Evolutionary conservation across 2,888 invertebrate species (phyloP).

Genomic region (Lasioglossum morio): DNA sequence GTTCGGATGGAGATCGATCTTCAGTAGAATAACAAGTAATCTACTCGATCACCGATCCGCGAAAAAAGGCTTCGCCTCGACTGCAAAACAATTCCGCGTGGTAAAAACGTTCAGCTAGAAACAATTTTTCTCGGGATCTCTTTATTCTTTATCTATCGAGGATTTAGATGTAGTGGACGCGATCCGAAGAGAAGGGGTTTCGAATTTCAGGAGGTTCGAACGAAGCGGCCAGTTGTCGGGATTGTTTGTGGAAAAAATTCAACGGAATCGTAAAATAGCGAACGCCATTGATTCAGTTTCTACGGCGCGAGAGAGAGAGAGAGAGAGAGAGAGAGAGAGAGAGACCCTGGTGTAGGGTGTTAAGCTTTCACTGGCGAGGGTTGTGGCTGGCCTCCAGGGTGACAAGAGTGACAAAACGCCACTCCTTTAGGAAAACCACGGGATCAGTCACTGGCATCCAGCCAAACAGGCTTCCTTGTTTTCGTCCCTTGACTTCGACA

Average conservation of each 20-base stretch:
- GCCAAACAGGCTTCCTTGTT: conserved; percentile 70
- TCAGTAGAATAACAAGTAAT: conserved; percentile 5
- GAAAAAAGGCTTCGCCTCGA: not conserved
- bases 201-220: not conserved
- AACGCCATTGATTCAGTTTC: not conserved
- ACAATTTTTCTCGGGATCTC: not conserved
- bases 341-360: not conserved
- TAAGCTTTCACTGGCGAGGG: not conserved
- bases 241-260: not conserved
- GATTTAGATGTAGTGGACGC: not conserved
- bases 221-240: not conserved
- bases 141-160: not conserved
- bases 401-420: conserved; percentile 71
- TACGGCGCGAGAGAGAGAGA: not conserved
- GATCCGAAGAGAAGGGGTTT: not conserved
- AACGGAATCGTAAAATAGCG: not conserved
- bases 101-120: not conserved
- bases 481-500: conserved; percentile 62
- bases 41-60: conserved; percentile 18
- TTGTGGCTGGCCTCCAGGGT: conserved; percentile 43
- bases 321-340: too few species aligned
- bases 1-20: conserved; percentile 8
- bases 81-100: not conserved
- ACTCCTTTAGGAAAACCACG: conserved; percentile 58
- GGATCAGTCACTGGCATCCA: conserved; percentile 68